Evolutionary conservation across 1,140 invertebrate genomes (phyloP).

Genomic region (Brachionus paranguensis): DNA sequence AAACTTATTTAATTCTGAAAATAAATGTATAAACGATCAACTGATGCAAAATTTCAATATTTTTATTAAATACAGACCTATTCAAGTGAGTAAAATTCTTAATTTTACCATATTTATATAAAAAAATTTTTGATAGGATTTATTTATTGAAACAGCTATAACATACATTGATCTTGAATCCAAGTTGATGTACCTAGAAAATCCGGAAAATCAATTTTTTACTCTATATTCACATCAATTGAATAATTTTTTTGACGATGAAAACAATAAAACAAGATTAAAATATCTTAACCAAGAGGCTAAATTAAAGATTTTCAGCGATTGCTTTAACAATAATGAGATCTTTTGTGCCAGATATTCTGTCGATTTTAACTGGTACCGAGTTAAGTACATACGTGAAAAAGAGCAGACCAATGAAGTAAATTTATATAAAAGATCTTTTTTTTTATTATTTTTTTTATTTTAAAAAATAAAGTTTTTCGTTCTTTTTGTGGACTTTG

Average conservation of each 20-base stretch:
- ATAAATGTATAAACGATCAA: background rate
- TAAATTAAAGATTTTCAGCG: background rate
- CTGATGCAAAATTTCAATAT: background rate
- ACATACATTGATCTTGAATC: background rate
- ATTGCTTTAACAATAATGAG: background rate
- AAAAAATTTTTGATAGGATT: background rate
- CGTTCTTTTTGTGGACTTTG: constrained; percentile 20
- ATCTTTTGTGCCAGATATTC: background rate
- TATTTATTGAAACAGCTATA: background rate
- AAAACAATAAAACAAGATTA: background rate
- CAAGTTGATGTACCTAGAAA: background rate
- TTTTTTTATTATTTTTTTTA: background rate
- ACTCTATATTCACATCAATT: background rate
- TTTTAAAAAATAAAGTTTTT: background rate
- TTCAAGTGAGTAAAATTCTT: background rate
- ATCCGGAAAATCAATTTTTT: background rate
- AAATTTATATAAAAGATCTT: background rate
- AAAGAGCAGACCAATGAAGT: background rate
- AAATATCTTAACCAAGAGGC: background rate
- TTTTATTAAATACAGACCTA: background rate
- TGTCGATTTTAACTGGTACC: background rate
- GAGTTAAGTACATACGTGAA: background rate
- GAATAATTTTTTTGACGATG: background rate
- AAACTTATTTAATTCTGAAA: background rate
- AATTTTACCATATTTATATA: background rate